A percentile compares a stretch with the other conserved stretches of the same genome.
Conservation (phyloP, 2,888 invertebrate genomes). For the Coelinius sp. region DNA sequence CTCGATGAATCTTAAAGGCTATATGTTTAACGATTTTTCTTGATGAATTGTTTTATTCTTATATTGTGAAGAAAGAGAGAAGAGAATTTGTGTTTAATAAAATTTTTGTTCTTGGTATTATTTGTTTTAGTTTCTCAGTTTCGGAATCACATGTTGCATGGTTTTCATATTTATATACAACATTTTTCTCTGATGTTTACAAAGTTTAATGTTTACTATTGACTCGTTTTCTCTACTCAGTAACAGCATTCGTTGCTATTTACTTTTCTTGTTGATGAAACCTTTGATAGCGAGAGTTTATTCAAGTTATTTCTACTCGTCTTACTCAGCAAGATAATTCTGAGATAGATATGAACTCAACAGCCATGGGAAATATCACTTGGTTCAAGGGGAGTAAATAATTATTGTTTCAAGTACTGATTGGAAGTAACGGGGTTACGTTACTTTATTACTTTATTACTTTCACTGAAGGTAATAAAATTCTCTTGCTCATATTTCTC, state of each 20-base stretch:
- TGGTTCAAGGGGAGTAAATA: not conserved
- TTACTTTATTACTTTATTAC: too few species aligned
- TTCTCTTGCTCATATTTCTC: not conserved
- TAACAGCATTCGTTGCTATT: not conserved
- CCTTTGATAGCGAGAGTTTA: not conserved
- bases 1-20: too few species aligned
- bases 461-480: not conserved
- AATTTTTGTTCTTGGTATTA: not conserved
- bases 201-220: constrained; percentile 5
- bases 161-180: not conserved
- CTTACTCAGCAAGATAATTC: constrained; percentile 16
- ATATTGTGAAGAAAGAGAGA: not conserved
- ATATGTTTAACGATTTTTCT: too few species aligned
- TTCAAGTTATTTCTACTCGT: constrained; percentile 5
- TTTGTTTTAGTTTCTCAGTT: not conserved
- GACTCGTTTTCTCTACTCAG: not conserved
- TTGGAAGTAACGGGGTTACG: constrained; percentile 4
- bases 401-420: not conserved
- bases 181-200: not conserved
- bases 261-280: constrained; percentile 2
- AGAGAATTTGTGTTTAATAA: not conserved
- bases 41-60: not conserved
- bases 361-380: constrained; percentile 2
- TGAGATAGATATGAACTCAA: not conserved
- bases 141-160: not conserved